These are phyloP conservation scores for Lasioglossum marginatum DNA, from an alignment of 2,888 invertebrate species.

Conservation along the genomic window DNA sequence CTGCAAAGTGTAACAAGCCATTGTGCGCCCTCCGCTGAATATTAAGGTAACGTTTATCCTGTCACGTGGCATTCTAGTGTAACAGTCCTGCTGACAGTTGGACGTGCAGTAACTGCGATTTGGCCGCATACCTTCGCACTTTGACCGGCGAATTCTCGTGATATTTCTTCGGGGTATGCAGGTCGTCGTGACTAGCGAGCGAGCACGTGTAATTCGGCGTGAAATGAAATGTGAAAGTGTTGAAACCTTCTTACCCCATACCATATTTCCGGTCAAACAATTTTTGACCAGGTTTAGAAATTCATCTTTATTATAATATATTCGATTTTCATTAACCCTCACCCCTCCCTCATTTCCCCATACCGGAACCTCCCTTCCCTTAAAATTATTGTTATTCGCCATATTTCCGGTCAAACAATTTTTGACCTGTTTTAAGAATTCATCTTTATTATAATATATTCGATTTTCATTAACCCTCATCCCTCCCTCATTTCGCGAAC, in stretches of 20 bases:
- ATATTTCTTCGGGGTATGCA: constrained; percentile 47
- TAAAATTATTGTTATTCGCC: not conserved
- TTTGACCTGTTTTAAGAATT: no score
- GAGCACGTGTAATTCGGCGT: constrained; percentile 47
- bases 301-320: no score
- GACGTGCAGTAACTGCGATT: constrained; percentile 46
- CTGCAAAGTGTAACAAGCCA: constrained; percentile 53
- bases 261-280: not conserved
- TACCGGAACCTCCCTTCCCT: no score
- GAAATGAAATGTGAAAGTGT: constrained; percentile 27
- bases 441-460: no score
- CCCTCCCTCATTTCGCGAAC: no score
- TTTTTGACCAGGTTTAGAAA: no score
- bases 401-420: not conserved
- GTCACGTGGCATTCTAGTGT: constrained; percentile 64
- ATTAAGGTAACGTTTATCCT: constrained; percentile 60
- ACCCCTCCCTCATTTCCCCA: no score
- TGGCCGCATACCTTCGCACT: constrained; percentile 64
- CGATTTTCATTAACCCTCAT: no score
- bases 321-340: no score
- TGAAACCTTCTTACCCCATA: not conserved
- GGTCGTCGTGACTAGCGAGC: constrained; percentile 26
- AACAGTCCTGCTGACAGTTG: constrained; percentile 62
- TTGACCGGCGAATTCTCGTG: constrained; percentile 52
- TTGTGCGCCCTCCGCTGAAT: constrained; percentile 37